Evolutionary conservation across 2,888 invertebrate species (phyloP).

Genomic region (Pollenia amentaria): DNA sequence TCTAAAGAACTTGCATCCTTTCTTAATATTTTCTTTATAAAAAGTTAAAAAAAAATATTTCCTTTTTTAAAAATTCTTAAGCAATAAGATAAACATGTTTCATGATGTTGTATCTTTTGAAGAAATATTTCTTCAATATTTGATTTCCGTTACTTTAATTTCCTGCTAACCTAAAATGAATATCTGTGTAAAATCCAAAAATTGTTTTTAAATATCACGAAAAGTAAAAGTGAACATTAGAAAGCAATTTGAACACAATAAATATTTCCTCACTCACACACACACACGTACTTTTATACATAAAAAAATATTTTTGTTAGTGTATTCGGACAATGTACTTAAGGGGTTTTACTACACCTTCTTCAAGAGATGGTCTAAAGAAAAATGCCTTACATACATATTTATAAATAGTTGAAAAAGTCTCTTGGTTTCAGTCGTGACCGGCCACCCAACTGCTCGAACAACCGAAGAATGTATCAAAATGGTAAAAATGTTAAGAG

Average conservation of each 20-base stretch:
- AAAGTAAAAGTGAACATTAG: not conserved
- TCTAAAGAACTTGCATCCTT: no score
- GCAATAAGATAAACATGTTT: no score
- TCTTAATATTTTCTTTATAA: no score
- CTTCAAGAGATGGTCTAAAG: not conserved
- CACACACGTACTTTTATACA: no score
- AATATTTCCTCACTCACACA: no score
- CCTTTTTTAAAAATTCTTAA: no score
- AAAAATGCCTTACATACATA: not conserved
- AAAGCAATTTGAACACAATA: not conserved
- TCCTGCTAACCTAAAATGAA: slow-evolving; percentile 65
- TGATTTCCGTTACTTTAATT: slow-evolving; percentile 67
- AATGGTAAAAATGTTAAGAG: not conserved
- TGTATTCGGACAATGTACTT: not conserved
- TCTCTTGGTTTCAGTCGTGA: slow-evolving; percentile 10
- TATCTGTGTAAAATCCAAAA: slow-evolving; percentile 29
- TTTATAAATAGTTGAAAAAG: not conserved
- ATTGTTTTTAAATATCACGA: slow-evolving; percentile 37
- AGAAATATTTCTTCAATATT: slow-evolving; percentile 41
- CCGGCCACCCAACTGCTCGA: not conserved
- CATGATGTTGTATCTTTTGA: not conserved
- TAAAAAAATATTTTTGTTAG: no score
- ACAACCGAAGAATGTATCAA: not conserved
- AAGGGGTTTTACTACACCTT: not conserved
- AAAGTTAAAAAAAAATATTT: no score